Conservation (phyloP, 2,113 vertebrate genomes). For the Nycticryphes semicollaris region DNA sequence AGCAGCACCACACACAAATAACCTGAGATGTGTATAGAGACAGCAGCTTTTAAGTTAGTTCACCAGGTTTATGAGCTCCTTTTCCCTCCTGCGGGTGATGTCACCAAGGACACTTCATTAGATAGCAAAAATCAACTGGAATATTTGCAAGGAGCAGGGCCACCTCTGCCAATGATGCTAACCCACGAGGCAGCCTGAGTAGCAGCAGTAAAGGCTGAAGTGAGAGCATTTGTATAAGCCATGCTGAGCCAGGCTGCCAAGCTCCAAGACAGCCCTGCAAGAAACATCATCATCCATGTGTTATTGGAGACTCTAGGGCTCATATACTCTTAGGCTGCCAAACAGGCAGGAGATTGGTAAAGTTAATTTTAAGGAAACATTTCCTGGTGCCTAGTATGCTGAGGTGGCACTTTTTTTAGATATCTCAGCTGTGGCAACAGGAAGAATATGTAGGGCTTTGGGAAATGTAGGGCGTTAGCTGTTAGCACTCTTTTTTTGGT, state of each 20-base stretch:
- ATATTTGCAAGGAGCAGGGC: neutral
- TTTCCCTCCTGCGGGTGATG: neutral
- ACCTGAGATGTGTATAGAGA: neutral
- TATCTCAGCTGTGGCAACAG: neutral
- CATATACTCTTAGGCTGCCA: neutral
- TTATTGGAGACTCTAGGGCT: neutral
- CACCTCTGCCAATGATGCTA: accelerated
- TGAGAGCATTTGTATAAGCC: neutral
- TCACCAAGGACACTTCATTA: neutral
- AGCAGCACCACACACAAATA: neutral
- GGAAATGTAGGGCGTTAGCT: neutral
- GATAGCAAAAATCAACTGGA: neutral
- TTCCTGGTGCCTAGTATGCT: neutral
- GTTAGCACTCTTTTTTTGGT: neutral
- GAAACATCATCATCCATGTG: neutral
- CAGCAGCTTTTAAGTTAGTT: neutral
- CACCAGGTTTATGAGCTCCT: neutral
- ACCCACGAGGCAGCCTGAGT: neutral
- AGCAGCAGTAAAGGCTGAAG: neutral
- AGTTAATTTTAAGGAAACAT: neutral
- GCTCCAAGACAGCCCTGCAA: neutral
- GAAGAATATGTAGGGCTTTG: neutral
- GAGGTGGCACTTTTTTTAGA: neutral
- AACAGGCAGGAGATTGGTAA: neutral
- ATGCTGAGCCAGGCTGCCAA: neutral